A percentile compares a stretch with the other conserved stretches of the same genome.
phyloP scores from a whole-genome alignment of 2,113 vertebrate genomes.

The Peromyscus polionotus region DNA sequence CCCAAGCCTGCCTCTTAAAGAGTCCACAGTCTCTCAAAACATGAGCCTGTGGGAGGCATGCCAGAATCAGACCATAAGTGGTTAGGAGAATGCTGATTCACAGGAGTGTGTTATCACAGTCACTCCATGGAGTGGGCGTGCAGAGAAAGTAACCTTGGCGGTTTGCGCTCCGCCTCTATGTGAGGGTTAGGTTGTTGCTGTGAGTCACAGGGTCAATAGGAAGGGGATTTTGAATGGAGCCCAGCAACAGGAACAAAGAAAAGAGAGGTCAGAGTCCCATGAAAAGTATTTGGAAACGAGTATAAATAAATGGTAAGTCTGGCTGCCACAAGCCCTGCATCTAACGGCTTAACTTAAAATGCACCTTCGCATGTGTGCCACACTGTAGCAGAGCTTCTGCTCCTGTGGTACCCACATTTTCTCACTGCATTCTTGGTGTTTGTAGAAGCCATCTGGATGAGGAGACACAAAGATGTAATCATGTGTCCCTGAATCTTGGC shows the following conservation, averaged over 20 bases:
- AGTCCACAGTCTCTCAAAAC: background rate
- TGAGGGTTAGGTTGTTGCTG: background rate
- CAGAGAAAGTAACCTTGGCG: background rate
- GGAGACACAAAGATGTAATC: background rate
- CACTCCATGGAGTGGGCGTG: background rate
- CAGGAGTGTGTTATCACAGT: background rate
- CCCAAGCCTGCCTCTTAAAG: too few species aligned
- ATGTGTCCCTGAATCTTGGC: background rate
- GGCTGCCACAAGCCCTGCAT: background rate
- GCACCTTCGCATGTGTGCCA: background rate
- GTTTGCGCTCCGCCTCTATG: background rate
- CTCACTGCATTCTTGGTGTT: background rate
- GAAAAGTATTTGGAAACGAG: background rate
- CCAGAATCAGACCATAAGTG: background rate
- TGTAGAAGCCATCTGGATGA: background rate
- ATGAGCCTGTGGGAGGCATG: background rate
- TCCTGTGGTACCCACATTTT: background rate
- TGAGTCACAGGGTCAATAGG: slow-evolving; percentile 32
- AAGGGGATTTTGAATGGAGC: slow-evolving; percentile 29
- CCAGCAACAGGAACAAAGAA: background rate
- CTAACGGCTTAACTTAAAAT: background rate
- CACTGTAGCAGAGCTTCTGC: too few species aligned
- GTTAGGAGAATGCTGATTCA: background rate
- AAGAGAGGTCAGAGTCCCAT: background rate
- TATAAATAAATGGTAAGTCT: background rate